Evolutionary conservation across 2,113 vertebrate genomes (phyloP).

Genomic region (Nycticebus coucang): DNA sequence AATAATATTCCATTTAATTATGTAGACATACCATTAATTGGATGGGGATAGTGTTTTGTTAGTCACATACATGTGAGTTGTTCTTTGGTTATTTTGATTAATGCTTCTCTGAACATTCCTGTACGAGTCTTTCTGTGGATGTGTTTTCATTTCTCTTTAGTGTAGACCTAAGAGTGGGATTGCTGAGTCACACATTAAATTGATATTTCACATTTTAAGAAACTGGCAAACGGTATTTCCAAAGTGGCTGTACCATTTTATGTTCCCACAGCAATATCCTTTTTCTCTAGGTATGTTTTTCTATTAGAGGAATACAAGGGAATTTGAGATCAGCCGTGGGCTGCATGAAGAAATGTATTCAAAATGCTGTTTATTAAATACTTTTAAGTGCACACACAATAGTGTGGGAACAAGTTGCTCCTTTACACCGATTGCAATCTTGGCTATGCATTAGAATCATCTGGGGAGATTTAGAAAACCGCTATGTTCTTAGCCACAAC

Average conservation of each 20-base stretch:
- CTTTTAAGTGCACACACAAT: not conserved
- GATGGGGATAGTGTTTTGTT: not conserved
- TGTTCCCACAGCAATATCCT: not conserved
- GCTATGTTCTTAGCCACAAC: not conserved
- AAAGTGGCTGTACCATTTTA: not conserved
- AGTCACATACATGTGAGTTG: not conserved
- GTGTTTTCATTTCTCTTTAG: constrained; percentile 25
- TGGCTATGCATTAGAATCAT: not conserved
- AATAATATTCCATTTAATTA: not conserved
- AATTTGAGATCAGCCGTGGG: not conserved
- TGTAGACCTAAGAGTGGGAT: not conserved
- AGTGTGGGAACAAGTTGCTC: not conserved
- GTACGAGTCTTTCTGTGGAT: not conserved
- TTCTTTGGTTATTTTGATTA: not conserved
- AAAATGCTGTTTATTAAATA: not conserved
- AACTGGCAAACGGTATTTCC: not conserved
- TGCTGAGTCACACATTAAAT: not conserved
- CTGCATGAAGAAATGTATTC: not conserved
- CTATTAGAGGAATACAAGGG: not conserved
- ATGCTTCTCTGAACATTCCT: not conserved
- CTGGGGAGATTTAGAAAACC: not conserved
- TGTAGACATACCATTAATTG: not conserved
- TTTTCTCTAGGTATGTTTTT: not conserved
- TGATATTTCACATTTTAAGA: constrained; percentile 26
- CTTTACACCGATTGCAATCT: not conserved